Evolutionary conservation across 2,888 invertebrate genomes (phyloP).

Genomic region (Idaea aversata): DNA sequence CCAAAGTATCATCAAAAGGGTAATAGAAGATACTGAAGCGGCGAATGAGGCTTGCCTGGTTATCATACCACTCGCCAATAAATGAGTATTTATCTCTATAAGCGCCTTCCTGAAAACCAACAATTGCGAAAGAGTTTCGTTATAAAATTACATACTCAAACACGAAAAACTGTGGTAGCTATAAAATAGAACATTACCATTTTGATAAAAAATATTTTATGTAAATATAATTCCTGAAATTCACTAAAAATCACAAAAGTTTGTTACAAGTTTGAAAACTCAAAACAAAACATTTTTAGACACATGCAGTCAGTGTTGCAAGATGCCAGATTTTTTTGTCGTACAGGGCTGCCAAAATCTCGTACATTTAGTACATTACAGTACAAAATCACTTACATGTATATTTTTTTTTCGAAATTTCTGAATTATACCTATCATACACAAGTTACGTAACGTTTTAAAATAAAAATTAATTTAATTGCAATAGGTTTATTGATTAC

Average conservation of each 20-base stretch:
- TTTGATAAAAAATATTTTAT: not conserved
- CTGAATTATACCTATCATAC: too few relatives aligned
- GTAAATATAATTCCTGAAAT: not conserved
- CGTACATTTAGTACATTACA: too few relatives aligned
- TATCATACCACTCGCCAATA: slow-evolving; percentile 93
- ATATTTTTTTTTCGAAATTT: too few relatives aligned
- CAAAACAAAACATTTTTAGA: not conserved
- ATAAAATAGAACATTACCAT: not conserved
- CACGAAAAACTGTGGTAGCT: not conserved
- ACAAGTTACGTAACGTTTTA: too few relatives aligned
- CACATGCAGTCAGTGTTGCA: too few relatives aligned
- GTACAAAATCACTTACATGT: too few relatives aligned
- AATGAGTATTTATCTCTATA: slow-evolving; percentile 82
- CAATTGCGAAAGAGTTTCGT: not conserved
- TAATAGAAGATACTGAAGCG: slow-evolving; percentile 89
- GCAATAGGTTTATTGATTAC: too few relatives aligned
- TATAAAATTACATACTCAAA: not conserved
- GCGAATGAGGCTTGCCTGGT: slow-evolving; percentile 85
- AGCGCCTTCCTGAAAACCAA: slow-evolving; percentile 63
- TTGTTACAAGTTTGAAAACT: not conserved
- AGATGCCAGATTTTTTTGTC: too few relatives aligned
- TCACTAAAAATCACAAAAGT: not conserved
- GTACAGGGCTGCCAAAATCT: too few relatives aligned
- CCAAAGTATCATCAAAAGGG: slow-evolving; percentile 88
- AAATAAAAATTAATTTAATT: too few relatives aligned